Conservation (phyloP, 2,888 invertebrate species). For the Mongoloraphidia duomilia region DNA sequence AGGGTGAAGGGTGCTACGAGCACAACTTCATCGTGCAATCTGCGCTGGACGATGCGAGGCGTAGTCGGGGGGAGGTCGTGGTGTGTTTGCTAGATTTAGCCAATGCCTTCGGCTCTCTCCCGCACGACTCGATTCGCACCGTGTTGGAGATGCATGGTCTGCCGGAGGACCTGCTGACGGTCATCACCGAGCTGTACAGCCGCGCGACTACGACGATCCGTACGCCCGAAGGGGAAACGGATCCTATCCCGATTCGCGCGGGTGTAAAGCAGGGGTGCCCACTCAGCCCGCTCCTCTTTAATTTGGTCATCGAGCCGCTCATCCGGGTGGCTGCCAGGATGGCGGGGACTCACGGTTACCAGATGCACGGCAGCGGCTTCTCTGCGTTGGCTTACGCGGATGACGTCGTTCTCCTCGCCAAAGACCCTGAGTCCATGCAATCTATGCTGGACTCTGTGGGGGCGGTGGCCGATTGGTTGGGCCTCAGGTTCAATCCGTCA, state of each 20-base stretch:
- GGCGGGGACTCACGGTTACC: background rate
- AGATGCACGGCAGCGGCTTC: background rate
- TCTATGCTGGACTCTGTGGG: too few relatives aligned
- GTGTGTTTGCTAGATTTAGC: constrained; percentile 25
- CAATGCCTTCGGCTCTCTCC: constrained; percentile 26
- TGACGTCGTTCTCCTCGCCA: constrained; percentile 19
- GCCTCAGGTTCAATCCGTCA: too few relatives aligned
- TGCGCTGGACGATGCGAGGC: constrained; percentile 16
- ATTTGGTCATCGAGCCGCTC: constrained; percentile 10
- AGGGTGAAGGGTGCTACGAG: constrained; percentile 22
- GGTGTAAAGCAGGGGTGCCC: constrained; percentile 24
- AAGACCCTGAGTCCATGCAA: too few relatives aligned
- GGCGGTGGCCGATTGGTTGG: too few relatives aligned
- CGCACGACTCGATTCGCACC: constrained; percentile 19
- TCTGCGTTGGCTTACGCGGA: background rate
- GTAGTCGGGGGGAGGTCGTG: constrained; percentile 5
- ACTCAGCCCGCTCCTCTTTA: too few relatives aligned
- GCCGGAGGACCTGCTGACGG: constrained; percentile 4
- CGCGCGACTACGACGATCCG: constrained; percentile 12
- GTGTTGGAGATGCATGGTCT: constrained; percentile 17
- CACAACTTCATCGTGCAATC: constrained; percentile 24
- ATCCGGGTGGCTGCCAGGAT: background rate
- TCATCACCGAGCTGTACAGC: constrained; percentile 12
- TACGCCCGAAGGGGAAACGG: constrained; percentile 9
- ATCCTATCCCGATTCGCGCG: constrained; percentile 15